Conservation (phyloP, 2,888 invertebrate species). For the Tipula confusa region DNA sequence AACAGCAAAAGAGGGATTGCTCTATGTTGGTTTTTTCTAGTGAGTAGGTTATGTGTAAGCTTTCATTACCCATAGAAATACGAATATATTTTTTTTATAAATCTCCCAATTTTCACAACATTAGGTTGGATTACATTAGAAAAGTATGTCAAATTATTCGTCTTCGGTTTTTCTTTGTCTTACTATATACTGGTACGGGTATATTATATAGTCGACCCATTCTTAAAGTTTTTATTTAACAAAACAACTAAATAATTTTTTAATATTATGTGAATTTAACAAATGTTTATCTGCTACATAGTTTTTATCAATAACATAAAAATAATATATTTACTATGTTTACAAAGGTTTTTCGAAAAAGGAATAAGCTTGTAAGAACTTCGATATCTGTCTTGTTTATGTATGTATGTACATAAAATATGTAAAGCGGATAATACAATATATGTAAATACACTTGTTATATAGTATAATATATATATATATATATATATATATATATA, state of each 20-base stretch:
- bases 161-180: neutral
- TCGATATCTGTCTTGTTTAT: neutral
- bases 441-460: neutral
- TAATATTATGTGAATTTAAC: conserved; percentile 12
- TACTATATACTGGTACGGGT: neutral
- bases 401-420: neutral
- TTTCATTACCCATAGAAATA: neutral
- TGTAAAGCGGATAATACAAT: neutral
- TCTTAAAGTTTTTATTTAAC: neutral
- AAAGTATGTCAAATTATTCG: conserved; percentile 26
- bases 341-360: neutral
- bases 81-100: neutral
- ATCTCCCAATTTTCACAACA: conserved; percentile 29
- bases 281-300: conserved; percentile 3
- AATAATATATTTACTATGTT: neutral
- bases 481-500: neutral
- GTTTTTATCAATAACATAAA: conserved; percentile 16
- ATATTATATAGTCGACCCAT: neutral
- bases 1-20: neutral
- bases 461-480: neutral
- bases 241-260: conserved; percentile 20
- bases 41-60: neutral
- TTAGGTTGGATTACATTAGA: conserved; percentile 27
- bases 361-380: neutral
- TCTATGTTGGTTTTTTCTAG: neutral